Evolutionary conservation across 2,888 invertebrate genomes (phyloP).

Genomic region (Leucania comma): DNA sequence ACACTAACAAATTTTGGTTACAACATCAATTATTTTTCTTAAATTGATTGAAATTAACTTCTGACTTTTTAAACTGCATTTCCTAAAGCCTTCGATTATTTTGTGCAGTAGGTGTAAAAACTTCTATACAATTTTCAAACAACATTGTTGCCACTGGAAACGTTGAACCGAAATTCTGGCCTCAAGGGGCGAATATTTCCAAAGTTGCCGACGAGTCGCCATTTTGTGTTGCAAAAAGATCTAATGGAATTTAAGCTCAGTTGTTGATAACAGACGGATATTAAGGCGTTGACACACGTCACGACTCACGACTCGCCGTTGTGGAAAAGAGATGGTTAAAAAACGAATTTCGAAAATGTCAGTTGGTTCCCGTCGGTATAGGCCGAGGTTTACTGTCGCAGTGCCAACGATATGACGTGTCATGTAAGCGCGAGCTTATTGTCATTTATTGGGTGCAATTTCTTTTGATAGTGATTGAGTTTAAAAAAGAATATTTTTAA

Average conservation of each 20-base stretch:
- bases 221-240: constrained; percentile 58
- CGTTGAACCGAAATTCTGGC: constrained; percentile 49
- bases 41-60: neutral
- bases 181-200: constrained; percentile 63
- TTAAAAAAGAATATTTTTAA: constrained; percentile 9
- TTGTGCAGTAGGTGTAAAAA: constrained; percentile 2
- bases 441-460: constrained; percentile 11
- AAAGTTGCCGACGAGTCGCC: constrained; percentile 54
- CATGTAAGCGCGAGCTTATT: constrained; percentile 23
- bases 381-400: constrained; percentile 5
- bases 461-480: constrained; percentile 8
- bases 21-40: neutral
- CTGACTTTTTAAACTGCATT: constrained; percentile 1
- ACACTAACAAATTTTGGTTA: neutral
- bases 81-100: constrained; percentile 1
- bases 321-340: constrained; percentile 9
- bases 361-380: constrained; percentile 3
- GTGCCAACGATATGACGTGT: constrained; percentile 13
- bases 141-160: constrained; percentile 46
- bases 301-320: constrained; percentile 24
- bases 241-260: constrained; percentile 53
- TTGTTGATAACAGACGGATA: constrained; percentile 59
- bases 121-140: constrained; percentile 50
- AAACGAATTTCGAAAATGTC: constrained; percentile 42
- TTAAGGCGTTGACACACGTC: constrained; percentile 52